Percentiles rank a stretch among this genome's conserved stretches.
Conservation (phyloP, 2,113 vertebrate genomes). For the Onychostoma macrolepis region DNA sequence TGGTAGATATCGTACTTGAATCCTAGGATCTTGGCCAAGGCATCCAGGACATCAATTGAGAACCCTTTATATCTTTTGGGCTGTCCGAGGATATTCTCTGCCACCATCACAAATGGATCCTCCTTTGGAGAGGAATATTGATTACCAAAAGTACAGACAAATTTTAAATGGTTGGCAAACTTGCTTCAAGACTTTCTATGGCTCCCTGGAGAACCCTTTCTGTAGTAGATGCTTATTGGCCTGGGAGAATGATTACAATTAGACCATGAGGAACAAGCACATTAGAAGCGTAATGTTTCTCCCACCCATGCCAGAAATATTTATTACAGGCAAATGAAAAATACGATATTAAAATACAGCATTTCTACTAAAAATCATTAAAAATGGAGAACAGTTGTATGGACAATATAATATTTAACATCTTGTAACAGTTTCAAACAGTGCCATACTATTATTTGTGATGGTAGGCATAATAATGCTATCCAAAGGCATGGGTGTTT, state of each 20-base stretch:
- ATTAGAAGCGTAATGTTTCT: background rate
- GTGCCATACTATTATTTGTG: background rate
- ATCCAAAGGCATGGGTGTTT: background rate
- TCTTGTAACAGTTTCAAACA: background rate
- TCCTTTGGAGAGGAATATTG: constrained; percentile 77
- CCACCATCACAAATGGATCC: constrained; percentile 98
- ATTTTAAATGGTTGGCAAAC: background rate
- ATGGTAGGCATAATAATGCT: background rate
- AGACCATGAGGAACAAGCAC: background rate
- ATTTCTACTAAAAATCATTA: background rate
- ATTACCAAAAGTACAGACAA: background rate
- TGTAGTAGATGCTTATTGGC: background rate
- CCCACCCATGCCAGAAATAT: too few species aligned
- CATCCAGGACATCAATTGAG: constrained; percentile 95
- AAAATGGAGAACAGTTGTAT: background rate
- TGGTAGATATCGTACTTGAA: constrained; percentile 99
- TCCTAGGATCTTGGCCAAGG: constrained; percentile 90
- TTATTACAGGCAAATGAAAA: background rate
- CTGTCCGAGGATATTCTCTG: constrained; percentile 97
- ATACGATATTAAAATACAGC: background rate
- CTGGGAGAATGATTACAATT: background rate
- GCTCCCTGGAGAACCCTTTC: background rate
- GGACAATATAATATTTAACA: background rate
- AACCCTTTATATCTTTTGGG: constrained; percentile 97
- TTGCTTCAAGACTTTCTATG: background rate